Conservation (phyloP, 2,797 vertebrate species). For the Microhierax caerulescens region DNA sequence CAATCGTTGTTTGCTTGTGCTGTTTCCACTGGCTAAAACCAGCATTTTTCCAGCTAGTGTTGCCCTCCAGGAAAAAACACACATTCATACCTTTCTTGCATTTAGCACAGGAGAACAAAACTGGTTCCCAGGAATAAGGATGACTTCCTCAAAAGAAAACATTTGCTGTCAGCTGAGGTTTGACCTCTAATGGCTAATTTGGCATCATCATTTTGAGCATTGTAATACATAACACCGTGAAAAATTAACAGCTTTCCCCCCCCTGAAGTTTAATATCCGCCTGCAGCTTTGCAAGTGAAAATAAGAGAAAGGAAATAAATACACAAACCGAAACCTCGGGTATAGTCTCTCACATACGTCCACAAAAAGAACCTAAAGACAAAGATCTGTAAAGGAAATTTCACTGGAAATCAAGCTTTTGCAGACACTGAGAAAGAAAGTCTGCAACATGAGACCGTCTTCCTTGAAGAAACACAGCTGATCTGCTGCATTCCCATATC, state of each 20-base stretch:
- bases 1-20: constrained; percentile 31
- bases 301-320: constrained; percentile 10
- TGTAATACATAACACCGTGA: background rate
- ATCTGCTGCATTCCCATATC: constrained; percentile 44
- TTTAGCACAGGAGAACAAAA: constrained; percentile 17
- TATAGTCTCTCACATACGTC: background rate
- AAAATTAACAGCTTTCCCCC: background rate
- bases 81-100: constrained; percentile 29
- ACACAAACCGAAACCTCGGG: background rate
- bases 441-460: constrained; percentile 11
- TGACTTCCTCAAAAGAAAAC: constrained; percentile 32
- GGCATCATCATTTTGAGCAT: constrained; percentile 18
- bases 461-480: constrained; percentile 65
- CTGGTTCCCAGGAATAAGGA: constrained; percentile 45
- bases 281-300: constrained; percentile 12
- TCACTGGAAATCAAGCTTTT: constrained; percentile 20
- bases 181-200: constrained; percentile 44
- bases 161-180: constrained; percentile 50
- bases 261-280: background rate
- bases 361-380: constrained; percentile 1
- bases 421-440: constrained; percentile 19
- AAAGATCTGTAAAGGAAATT: constrained; percentile 26
- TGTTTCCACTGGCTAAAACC: constrained; percentile 50
- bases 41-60: constrained; percentile 35
- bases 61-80: constrained; percentile 51